Evolutionary conservation across 2,888 invertebrate genomes (phyloP), one percentile per base, ranked within the genome.

Genomic region (Leptopilina syphax): DNA sequence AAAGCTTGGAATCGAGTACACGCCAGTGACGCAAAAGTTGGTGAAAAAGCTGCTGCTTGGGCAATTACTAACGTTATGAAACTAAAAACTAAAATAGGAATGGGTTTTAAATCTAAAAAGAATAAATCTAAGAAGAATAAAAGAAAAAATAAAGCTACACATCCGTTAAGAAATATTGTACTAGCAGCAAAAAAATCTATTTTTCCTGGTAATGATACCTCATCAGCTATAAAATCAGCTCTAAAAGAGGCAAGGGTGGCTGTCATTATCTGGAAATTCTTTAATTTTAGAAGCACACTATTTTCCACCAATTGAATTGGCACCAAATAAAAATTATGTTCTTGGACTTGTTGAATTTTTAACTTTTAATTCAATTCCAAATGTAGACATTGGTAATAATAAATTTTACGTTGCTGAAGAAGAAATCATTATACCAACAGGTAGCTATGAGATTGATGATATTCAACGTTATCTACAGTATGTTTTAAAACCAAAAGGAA

Each of bases 311-410:
- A 85, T 89, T 73, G 85, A 87, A 66, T 80, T 88, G 24, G 82
- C 83, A 54, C 24, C 76, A n/a, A 50, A 79, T 67, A 80, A 83
- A 77, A 82, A 85, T 44, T 88, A 87, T 83, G 83, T 81, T 41
- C 85, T 88, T 41, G 88, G 87, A 18, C 81, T 89, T 50, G 79
- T 88, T 65, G 86, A 89, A 77, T 86, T 89, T 63, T 79, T 87
- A 65, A 86, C 87, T n/a, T 88, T 86, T 76, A 86, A 88, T 79
- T 83, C 86, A 4, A 87, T 90, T 77, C 87, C 88, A 4, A 90
- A 90, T 83, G 84, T 91, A 0, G 87, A 90, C 81, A 83, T 83
- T 65, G 84, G 82, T 70, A 86, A 89, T 78, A 89, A 89, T 82
- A 86, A 86, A 79, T 87, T 90, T 82, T 84, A 83, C 65, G 77